Conservation (phyloP, 2,888 invertebrate species). For the Psylliodes chrysocephalus region DNA sequence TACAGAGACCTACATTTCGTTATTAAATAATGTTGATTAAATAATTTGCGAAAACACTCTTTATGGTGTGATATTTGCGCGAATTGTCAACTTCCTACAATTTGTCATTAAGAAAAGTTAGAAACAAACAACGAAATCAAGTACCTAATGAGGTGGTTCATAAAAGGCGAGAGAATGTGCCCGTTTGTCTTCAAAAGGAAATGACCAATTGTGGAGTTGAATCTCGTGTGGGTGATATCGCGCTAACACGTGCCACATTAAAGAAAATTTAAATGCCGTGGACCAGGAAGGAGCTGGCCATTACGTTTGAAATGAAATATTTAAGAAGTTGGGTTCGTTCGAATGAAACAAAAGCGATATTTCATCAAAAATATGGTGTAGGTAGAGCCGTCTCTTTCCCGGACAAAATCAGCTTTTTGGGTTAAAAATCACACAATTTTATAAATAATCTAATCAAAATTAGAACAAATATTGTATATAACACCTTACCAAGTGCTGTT, state of each 20-base stretch:
- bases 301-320: constrained; percentile 7
- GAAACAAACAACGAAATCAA: constrained; percentile 33
- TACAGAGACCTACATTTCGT: background rate
- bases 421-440: no score
- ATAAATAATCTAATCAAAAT: no score
- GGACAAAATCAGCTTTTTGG: no score
- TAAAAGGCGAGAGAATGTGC: constrained; percentile 40
- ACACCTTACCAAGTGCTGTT: no score
- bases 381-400: no score
- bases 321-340: no score
- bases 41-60: constrained; percentile 18
- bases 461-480: no score
- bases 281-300: constrained; percentile 8
- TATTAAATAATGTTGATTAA: constrained; percentile 9
- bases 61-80: constrained; percentile 39
- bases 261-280: constrained; percentile 15
- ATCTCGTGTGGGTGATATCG: constrained; percentile 44
- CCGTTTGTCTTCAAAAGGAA: constrained; percentile 46
- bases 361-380: no score
- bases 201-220: constrained; percentile 47
- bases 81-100: constrained; percentile 41
- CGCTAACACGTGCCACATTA: constrained; percentile 39
- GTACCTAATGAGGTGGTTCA: constrained; percentile 43
- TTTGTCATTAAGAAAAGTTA: constrained; percentile 44
- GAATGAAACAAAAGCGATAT: no score